A percentile compares a stretch with the other conserved stretches of the same genome.
Evolutionary conservation across 2,113 vertebrate species (phyloP).

Genomic region (Neogobius melanostomus): DNA sequence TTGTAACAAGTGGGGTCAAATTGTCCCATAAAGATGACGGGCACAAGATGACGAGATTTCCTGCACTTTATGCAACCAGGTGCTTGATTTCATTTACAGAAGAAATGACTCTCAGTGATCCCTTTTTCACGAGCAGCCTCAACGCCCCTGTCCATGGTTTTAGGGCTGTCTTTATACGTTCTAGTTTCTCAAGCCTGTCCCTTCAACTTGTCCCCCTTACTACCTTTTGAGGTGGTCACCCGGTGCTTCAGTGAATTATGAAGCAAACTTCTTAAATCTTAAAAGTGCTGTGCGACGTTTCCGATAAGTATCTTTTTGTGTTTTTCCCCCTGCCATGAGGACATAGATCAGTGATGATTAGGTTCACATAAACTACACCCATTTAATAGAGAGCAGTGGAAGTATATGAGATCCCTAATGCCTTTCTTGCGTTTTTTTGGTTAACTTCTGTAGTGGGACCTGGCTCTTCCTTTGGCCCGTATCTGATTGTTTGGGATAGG

Average conservation of each 20-base stretch:
- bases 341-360: not conserved
- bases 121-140: too few relatives aligned
- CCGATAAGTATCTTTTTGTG: not conserved
- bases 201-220: too few relatives aligned
- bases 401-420: not conserved
- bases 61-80: not conserved
- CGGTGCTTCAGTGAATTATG: too few relatives aligned
- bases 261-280: not conserved
- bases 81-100: too few relatives aligned
- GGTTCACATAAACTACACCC: not conserved
- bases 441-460: constrained; percentile 42
- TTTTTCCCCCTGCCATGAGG: not conserved
- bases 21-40: not conserved
- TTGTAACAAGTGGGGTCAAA: not conserved
- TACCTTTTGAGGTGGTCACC: too few relatives aligned
- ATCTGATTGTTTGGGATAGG: constrained; percentile 51
- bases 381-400: constrained; percentile 3
- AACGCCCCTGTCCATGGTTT: too few relatives aligned
- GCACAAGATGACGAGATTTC: not conserved
- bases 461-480: constrained; percentile 39
- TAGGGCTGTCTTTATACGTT: too few relatives aligned
- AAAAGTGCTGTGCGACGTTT: not conserved
- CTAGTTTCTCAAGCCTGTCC: too few relatives aligned
- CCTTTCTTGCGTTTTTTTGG: constrained; percentile 8
- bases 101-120: too few relatives aligned